Percentiles rank a stretch among this genome's conserved stretches.
These are phyloP conservation scores for Gambusia yucatana DNA, from an alignment of 2,797 vertebrate genomes.

Conservation along the genomic window DNA sequence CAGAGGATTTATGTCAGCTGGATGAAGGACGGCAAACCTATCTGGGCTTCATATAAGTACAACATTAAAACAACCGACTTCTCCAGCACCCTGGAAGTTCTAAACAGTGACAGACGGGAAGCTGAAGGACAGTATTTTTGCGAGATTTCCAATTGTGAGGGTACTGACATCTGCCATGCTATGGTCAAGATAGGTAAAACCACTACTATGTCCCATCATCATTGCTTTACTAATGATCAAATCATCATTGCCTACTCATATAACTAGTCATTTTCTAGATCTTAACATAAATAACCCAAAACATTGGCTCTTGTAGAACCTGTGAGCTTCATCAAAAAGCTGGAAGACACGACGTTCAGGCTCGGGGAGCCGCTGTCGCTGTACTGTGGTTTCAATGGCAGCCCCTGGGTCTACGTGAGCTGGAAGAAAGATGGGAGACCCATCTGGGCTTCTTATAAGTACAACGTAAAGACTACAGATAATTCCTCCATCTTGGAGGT, in stretches of 20 bases:
- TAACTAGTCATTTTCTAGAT: neutral
- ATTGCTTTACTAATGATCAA: neutral
- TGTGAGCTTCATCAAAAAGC: conserved; percentile 83
- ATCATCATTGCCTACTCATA: neutral
- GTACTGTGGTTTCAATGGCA: conserved; percentile 84
- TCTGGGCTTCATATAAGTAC: conserved; percentile 82
- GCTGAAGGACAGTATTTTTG: conserved; percentile 88
- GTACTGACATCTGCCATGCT: neutral
- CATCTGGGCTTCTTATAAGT: conserved; percentile 86
- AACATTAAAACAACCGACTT: conserved; percentile 60
- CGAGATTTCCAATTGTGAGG: conserved; percentile 72
- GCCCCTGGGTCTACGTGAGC: conserved; percentile 85
- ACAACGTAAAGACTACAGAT: conserved; percentile 87
- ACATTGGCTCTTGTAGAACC: conserved; percentile 62
- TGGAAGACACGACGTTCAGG: neutral
- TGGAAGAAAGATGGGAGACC: conserved; percentile 88
- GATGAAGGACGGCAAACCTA: conserved; percentile 90
- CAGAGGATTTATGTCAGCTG: conserved; percentile 39
- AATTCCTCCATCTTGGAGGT: conserved; percentile 80
- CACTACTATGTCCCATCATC: neutral
- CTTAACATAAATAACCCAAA: neutral
- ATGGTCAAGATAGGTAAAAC: neutral
- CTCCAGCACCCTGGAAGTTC: conserved; percentile 84
- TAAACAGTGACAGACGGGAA: conserved; percentile 78
- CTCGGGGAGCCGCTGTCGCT: neutral